phyloP scores from a whole-genome alignment of 2,888 invertebrate genomes.

The Microchrysa polita region DNA sequence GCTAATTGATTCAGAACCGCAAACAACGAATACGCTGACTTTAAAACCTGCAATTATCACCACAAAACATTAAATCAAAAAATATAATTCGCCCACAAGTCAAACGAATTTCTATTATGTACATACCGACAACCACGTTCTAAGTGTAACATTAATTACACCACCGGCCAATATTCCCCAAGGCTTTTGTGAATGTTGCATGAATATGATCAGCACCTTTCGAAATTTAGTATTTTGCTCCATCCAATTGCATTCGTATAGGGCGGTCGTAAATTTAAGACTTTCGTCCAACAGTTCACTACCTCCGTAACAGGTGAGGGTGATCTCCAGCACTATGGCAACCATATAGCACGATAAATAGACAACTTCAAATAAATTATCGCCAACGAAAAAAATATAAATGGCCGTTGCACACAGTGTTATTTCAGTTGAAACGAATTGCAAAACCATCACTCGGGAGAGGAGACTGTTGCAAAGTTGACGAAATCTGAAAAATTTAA shows the following conservation, averaged over 20 bases:
- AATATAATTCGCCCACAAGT: too few species aligned
- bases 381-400: slow-evolving; percentile 22
- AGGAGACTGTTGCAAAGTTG: background rate
- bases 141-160: background rate
- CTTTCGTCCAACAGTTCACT: slow-evolving; percentile 18
- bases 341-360: slow-evolving; percentile 46
- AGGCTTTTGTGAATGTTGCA: slow-evolving; percentile 26
- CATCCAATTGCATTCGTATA: slow-evolving; percentile 36
- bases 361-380: slow-evolving; percentile 40
- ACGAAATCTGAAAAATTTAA: slow-evolving; percentile 19
- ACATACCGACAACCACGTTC: slow-evolving; percentile 34
- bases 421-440: slow-evolving; percentile 13
- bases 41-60: slow-evolving; percentile 30
- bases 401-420: slow-evolving; percentile 25
- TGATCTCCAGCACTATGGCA: slow-evolving; percentile 12
- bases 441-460: slow-evolving; percentile 15
- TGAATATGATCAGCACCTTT: slow-evolving; percentile 27
- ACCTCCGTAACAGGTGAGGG: slow-evolving; percentile 15
- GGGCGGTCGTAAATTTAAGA: background rate
- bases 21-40: slow-evolving; percentile 25
- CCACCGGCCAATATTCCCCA: slow-evolving; percentile 18
- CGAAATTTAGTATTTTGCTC: slow-evolving; percentile 28
- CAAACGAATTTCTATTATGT: too few species aligned
- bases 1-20: slow-evolving; percentile 22
- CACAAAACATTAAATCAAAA: too few species aligned